Conservation (phyloP, 2,888 invertebrate species). For the Mesopsocus fuscifrons region DNA sequence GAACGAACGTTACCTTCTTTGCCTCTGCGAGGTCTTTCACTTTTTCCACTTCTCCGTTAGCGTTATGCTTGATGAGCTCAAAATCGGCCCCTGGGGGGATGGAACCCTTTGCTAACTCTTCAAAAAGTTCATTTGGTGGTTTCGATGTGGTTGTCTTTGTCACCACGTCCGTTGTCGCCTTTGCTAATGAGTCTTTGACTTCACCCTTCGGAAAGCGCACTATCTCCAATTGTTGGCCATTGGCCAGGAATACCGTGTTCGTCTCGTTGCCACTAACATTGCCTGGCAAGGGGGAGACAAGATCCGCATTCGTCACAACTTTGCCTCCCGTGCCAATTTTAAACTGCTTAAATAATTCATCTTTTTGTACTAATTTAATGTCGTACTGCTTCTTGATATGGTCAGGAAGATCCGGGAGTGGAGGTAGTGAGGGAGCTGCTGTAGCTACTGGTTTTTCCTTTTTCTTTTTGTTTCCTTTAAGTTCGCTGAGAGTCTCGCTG, state of each 20-base stretch:
- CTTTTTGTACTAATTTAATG: constrained; percentile 29
- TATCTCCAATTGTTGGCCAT: constrained; percentile 23
- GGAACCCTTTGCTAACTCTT: constrained; percentile 60
- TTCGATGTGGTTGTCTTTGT: constrained; percentile 32
- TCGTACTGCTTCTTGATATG: constrained; percentile 21
- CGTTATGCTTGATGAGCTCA: constrained; percentile 57
- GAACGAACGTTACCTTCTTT: constrained; percentile 75
- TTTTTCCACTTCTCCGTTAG: constrained; percentile 51
- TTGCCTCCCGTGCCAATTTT: constrained; percentile 54
- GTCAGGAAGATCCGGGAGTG: constrained; percentile 6
- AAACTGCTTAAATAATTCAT: constrained; percentile 52
- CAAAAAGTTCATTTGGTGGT: constrained; percentile 47
- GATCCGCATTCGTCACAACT: constrained; percentile 48
- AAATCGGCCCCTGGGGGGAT: constrained; percentile 62
- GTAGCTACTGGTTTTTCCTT: constrained; percentile 30
- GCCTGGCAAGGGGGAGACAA: constrained; percentile 26
- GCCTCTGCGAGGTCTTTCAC: constrained; percentile 32
- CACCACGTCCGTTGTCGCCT: constrained; percentile 22
- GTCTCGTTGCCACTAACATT: constrained; percentile 16
- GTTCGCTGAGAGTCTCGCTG: background rate
- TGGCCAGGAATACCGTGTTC: constrained; percentile 18
- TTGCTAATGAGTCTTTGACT: constrained; percentile 19
- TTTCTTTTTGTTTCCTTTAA: background rate
- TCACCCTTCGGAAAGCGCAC: constrained; percentile 3
- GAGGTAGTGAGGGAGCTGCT: background rate